These are phyloP conservation scores for Daboia siamensis DNA, from an alignment of 2,113 vertebrate species.

Conservation along the genomic window DNA sequence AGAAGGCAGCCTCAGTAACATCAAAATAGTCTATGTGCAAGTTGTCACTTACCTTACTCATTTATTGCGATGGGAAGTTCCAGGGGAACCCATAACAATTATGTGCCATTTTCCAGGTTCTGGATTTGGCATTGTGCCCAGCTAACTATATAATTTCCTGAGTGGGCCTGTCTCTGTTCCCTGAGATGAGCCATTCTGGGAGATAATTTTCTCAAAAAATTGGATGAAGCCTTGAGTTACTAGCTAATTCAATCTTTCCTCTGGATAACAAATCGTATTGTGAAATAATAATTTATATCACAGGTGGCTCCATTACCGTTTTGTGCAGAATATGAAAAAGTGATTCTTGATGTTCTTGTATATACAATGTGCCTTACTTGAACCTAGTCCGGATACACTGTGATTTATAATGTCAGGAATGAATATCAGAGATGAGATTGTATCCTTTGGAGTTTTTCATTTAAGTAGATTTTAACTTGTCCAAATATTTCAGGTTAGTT, in stretches of 20 bases:
- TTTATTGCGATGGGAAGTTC: neutral
- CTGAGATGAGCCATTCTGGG: neutral
- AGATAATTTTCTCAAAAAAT: neutral
- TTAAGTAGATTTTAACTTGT: neutral
- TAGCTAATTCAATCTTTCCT: slow-evolving; percentile 51
- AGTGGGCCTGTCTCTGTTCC: neutral
- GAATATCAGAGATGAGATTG: neutral
- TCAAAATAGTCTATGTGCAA: neutral
- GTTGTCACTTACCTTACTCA: neutral
- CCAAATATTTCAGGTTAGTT: neutral
- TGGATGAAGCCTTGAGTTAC: neutral
- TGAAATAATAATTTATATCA: slow-evolving; percentile 56
- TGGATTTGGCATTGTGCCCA: neutral
- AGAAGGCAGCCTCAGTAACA: neutral
- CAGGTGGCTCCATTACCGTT: slow-evolving; percentile 62
- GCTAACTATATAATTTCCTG: neutral
- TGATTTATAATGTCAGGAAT: neutral
- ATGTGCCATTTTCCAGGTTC: neutral
- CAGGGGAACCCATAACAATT: neutral
- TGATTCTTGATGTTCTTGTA: neutral
- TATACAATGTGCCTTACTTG: neutral
- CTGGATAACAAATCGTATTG: slow-evolving; percentile 42
- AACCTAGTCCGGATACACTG: neutral
- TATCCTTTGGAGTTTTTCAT: neutral
- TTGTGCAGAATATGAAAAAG: slow-evolving; percentile 58